Evolutionary conservation across 2,113 vertebrate genomes (phyloP), one percentile per base, ranked within the genome.

Genomic region (Bujurquina vittata): DNA sequence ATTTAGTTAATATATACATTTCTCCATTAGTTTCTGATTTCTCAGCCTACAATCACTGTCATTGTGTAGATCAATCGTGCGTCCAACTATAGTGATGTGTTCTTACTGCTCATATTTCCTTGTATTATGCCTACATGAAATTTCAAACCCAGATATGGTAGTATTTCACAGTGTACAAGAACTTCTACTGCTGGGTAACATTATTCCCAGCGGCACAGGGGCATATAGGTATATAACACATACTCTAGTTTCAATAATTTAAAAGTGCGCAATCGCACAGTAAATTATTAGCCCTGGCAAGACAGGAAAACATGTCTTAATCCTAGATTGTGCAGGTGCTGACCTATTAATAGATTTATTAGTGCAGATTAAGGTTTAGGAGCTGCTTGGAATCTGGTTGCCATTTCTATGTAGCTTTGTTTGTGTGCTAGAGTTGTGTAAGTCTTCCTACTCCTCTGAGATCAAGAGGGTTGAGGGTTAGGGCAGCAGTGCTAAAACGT

Each of bases 301-400:
- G 14, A 52, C 29, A 79, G 58, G 75, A 67, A 88, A 84, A 65
- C 57, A 49, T 6, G 10, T 49, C 52, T 79, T 81, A 85, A 76
- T 79, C 75, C 86, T 12, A 69, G 52, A 9, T 58, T 31, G 52
- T 74, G 78, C 79, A 93, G 80, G 78, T 93, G 56, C 55, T 12
- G 15, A 26, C 67, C 89, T 89, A 89, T 88, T 85, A 87, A 93
- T 92, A 94, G 89, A 93, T 92, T 90, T 76, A 86, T 89, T 88
- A 82, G 59, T 59, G 23, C 59, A 83, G 93, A 93, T 95, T 93
- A 91, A 86, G 84, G 74, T 84, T 91, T 59, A 81, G 63, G 77
- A 57, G 84, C 80, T 17, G 12, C 54, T 80, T 40, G 75, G n/a
- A 80, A 15, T 22, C 23, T 56, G 35, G 87, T 77, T 83, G 55